phyloP scores from a whole-genome alignment of 2,797 vertebrate species.

The Eurystomus glaucurus region DNA sequence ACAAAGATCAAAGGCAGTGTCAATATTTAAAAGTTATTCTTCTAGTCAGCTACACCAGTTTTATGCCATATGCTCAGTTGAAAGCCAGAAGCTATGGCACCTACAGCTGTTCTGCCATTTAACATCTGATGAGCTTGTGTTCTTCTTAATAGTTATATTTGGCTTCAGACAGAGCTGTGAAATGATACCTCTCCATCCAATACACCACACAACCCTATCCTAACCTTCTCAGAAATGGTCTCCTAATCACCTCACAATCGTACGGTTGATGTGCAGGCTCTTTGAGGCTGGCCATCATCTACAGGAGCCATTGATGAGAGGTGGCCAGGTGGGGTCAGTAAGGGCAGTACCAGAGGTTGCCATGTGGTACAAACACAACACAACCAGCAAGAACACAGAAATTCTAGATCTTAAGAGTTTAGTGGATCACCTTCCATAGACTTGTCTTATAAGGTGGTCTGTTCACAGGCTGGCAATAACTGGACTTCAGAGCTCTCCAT shows the following conservation, averaged over 20 bases:
- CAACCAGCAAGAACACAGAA: neutral
- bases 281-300: neutral
- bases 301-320: accelerated
- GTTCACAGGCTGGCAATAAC: neutral
- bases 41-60: conserved; percentile 33
- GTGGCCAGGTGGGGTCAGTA: neutral
- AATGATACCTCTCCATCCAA: neutral
- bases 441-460: accelerated
- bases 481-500: neutral
- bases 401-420: neutral
- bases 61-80: neutral
- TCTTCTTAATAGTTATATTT: conserved; percentile 47
- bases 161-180: conserved; percentile 50
- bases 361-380: accelerated
- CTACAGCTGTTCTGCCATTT: conserved; percentile 68
- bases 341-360: neutral
- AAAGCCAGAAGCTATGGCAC: conserved; percentile 55
- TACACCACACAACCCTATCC: neutral
- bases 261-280: accelerated
- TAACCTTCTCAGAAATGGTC: neutral
- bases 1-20: conserved; percentile 49
- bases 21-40: conserved; percentile 53
- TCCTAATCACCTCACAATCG: neutral
- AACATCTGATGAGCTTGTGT: conserved; percentile 46
- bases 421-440: neutral